Conservation (phyloP, 53 echinoderm and acorn worm species). For the Paelopatides confundens region DNA sequence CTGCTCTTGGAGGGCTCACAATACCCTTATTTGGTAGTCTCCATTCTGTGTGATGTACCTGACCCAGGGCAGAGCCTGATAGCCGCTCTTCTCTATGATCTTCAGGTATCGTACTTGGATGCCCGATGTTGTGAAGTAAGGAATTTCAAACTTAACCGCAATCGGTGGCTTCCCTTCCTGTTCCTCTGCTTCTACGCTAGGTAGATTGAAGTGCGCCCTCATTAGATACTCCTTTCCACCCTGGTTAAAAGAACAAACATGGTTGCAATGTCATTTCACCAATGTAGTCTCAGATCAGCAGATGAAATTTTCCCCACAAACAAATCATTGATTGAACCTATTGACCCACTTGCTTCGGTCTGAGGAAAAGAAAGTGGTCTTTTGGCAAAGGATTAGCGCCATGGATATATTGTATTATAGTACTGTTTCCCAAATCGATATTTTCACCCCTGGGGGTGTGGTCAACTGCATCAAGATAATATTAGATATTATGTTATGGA, state of each 20-base stretch:
- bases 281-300: too few relatives aligned
- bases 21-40: slow-evolving; percentile 95
- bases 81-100: slow-evolving; percentile 99
- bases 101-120: slow-evolving; percentile 99
- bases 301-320: too few relatives aligned
- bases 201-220: slow-evolving; percentile 99
- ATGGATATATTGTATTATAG: too few relatives aligned
- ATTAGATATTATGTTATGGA: too few relatives aligned
- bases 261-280: too few relatives aligned
- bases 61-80: slow-evolving; percentile 99
- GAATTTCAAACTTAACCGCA: slow-evolving; percentile 97
- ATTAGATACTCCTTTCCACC: slow-evolving; percentile 99
- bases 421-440: too few relatives aligned
- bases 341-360: too few relatives aligned
- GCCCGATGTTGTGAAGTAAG: slow-evolving; percentile 99
- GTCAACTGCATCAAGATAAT: too few relatives aligned
- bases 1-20: slow-evolving; percentile 1
- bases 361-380: too few relatives aligned
- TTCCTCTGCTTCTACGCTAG: slow-evolving; percentile 92
- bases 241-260: slow-evolving; percentile 42
- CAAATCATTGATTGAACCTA: too few relatives aligned
- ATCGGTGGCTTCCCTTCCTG: slow-evolving; percentile 95
- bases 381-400: too few relatives aligned
- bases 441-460: too few relatives aligned
- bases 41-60: slow-evolving; percentile 99